A percentile compares a stretch with the other conserved stretches of the same genome.
Evolutionary conservation across 2,113 vertebrate species (phyloP).

Genomic region (Paralichthys olivaceus): DNA sequence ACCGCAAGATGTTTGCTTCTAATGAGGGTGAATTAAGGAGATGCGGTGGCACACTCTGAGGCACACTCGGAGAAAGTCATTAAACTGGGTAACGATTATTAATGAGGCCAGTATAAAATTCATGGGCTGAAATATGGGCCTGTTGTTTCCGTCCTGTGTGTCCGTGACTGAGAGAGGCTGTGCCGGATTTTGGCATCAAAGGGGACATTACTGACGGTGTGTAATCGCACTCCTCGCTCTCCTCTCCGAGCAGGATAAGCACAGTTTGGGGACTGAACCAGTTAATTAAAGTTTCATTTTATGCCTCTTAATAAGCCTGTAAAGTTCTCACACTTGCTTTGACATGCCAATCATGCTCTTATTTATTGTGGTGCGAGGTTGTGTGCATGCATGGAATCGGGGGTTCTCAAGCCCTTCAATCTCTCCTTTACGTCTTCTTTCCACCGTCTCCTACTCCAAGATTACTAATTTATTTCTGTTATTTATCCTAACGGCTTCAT

Average conservation of each 20-base stretch:
- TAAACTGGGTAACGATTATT: slow-evolving; percentile 71
- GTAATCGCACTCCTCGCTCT: slow-evolving; percentile 20
- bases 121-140: slow-evolving; percentile 52
- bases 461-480: not conserved
- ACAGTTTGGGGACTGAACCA: slow-evolving; percentile 14
- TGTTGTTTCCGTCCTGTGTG: slow-evolving; percentile 47
- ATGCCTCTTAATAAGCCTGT: slow-evolving; percentile 1
- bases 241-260: slow-evolving; percentile 19
- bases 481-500: not conserved
- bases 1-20: slow-evolving; percentile 48
- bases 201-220: slow-evolving; percentile 23
- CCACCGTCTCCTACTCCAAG: not conserved
- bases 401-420: not conserved
- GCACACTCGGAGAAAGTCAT: slow-evolving; percentile 65
- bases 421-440: not conserved
- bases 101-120: slow-evolving; percentile 61
- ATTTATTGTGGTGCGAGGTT: slow-evolving; percentile 10
- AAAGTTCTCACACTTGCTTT: slow-evolving; percentile 21
- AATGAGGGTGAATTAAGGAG: slow-evolving; percentile 51
- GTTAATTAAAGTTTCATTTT: slow-evolving; percentile 43
- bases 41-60: slow-evolving; percentile 11
- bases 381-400: not conserved
- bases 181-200: slow-evolving; percentile 54
- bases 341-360: slow-evolving; percentile 17
- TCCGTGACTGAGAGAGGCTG: slow-evolving; percentile 34